Base-by-base conservation (phyloP, 2,797 vertebrate species). In the Novumbra hubbsi region DNA sequence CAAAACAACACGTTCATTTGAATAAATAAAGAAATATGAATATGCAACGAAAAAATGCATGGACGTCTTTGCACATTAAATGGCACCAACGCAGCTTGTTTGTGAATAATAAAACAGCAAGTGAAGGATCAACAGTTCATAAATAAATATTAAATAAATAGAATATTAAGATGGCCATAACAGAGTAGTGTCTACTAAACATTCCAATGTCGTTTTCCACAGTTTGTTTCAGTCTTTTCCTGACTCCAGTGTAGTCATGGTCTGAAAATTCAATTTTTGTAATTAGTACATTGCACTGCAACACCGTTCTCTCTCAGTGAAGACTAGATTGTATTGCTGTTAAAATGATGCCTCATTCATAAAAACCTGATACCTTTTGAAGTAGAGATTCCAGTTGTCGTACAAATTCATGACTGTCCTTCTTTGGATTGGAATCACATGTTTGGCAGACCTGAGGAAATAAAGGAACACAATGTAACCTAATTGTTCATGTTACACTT, bases 121-220 rank as follows among this genome's bases (percentile, higher is more conserved):
- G 66, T 38, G 65, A 19, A 68, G 34, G n/a, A 34, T 81, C 91
- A 93, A 91, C 91, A 91, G 78, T 91, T 88, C 84, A 86, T 86
- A 86, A 92, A 70, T 50, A 50, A 70, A 70, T 57, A 70, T 30
- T 83, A 79, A 86, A 84, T 86, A 86, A 71, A 78, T 68, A 45
- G 21, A 16, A 16, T 80, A 76, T 69, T 71, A 71, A 81, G 72
- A 32, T 15, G 63, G 63, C 52, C 68, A 60, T 74, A 38, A 74
- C 68, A 80, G 75, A 76, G 81, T 94, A 93, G 93, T 94, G 92
- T 94, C 75, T 73, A 90, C 28, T 34, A 32, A 16, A 70, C 69
- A 70, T 57, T 70, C 49, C 17, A 28, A 19, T n/a, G 49, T n/a
- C 49, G 19, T 52, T 12, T 52, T n/a, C 45, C 52, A 17, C 28